These are phyloP conservation scores for Serilophus lunatus DNA, from an alignment of 2,113 vertebrate genomes.

Conservation along the genomic window DNA sequence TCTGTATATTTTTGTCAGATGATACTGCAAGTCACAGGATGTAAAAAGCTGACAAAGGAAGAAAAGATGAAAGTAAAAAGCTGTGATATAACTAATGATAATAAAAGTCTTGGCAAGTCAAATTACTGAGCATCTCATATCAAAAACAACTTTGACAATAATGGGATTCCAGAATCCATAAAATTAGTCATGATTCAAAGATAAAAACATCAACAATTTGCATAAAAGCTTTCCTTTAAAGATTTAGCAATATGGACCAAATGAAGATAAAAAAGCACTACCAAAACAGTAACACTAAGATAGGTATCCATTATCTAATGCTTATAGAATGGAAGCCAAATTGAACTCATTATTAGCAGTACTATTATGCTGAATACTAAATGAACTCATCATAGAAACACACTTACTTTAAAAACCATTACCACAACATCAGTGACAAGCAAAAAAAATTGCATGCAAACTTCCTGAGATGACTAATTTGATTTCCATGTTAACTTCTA, in stretches of 20 bases:
- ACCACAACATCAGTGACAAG: constrained; percentile 55
- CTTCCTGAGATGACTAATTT: constrained; percentile 72
- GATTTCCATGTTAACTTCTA: constrained; percentile 72
- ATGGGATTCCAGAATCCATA: constrained; percentile 54
- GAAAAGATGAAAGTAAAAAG: constrained; percentile 29
- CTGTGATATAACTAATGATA: constrained; percentile 5
- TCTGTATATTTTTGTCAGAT: background rate
- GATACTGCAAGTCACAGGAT: background rate
- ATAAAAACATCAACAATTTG: constrained; percentile 69
- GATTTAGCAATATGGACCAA: constrained; percentile 65
- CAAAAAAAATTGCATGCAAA: constrained; percentile 32
- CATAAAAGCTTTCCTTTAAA: constrained; percentile 71
- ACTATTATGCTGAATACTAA: constrained; percentile 72
- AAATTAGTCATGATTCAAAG: constrained; percentile 57
- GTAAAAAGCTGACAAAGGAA: constrained; percentile 22
- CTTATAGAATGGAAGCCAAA: constrained; percentile 74
- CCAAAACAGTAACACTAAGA: constrained; percentile 61
- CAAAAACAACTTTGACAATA: constrained; percentile 53
- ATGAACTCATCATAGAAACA: constrained; percentile 67
- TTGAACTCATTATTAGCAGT: constrained; percentile 73
- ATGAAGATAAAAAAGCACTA: constrained; percentile 63
- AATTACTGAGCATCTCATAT: constrained; percentile 24
- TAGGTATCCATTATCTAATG: constrained; percentile 76
- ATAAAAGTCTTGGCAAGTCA: constrained; percentile 47
- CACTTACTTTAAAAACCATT: constrained; percentile 67